Conservation (phyloP, 2,888 invertebrate species). For the Thalpophila matura region DNA sequence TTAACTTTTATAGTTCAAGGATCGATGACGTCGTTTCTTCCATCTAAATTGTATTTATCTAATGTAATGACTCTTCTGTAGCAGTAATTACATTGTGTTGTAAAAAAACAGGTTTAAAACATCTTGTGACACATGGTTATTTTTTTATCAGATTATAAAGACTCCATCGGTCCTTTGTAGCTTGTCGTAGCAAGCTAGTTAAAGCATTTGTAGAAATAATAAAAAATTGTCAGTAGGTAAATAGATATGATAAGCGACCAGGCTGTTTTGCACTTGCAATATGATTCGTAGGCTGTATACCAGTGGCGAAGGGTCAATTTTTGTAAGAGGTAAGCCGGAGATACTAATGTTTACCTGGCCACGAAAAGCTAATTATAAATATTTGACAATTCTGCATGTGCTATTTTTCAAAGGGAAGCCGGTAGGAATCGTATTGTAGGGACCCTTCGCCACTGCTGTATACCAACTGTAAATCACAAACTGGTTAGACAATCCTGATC, state of each 20-base stretch:
- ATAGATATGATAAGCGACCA: slow-evolving; percentile 68
- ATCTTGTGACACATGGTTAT: slow-evolving; percentile 34
- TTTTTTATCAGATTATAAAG: slow-evolving; percentile 56
- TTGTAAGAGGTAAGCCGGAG: too few relatives aligned
- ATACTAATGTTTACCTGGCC: too few relatives aligned
- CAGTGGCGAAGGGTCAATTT: too few relatives aligned
- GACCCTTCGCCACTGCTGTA: too few relatives aligned
- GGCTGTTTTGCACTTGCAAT: slow-evolving; percentile 48
- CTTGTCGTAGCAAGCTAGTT: slow-evolving; percentile 89
- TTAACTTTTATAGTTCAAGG: slow-evolving; percentile 80
- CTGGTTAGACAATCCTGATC: too few relatives aligned
- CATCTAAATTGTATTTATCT: slow-evolving; percentile 38
- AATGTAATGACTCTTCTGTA: slow-evolving; percentile 15
- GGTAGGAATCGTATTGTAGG: too few relatives aligned
- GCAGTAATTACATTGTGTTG: slow-evolving; percentile 11
- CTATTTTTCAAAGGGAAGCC: too few relatives aligned
- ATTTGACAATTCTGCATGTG: too few relatives aligned
- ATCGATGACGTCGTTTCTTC: slow-evolving; percentile 70
- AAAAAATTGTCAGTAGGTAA: slow-evolving; percentile 80
- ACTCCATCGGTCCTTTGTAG: slow-evolving; percentile 75
- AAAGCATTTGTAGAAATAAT: slow-evolving; percentile 89
- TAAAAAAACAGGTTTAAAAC: neutral
- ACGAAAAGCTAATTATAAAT: too few relatives aligned
- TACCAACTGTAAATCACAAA: too few relatives aligned
- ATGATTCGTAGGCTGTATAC: too few relatives aligned